These are phyloP conservation scores for Aviceda subcristata DNA, from an alignment of 2,113 vertebrate species.

Conservation along the genomic window DNA sequence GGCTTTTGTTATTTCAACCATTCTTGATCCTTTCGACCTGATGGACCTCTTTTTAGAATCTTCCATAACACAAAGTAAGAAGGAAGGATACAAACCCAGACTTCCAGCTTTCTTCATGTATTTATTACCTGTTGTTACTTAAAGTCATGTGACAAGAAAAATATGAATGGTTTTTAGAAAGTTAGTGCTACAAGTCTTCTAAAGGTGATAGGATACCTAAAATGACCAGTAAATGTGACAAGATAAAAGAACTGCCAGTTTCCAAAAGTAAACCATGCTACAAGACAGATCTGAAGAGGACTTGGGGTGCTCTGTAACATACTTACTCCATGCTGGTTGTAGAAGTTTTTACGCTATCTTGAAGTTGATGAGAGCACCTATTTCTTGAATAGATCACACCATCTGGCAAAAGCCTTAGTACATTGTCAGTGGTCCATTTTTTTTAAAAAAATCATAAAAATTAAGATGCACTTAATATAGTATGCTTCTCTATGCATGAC, in stretches of 20 bases:
- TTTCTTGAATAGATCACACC: background rate
- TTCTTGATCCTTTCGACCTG: background rate
- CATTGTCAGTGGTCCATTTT: background rate
- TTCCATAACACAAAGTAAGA: background rate
- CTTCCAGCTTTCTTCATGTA: background rate
- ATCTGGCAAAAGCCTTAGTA: background rate
- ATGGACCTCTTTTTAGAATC: background rate
- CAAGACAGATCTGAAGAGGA: background rate
- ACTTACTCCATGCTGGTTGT: background rate
- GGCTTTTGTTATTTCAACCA: background rate
- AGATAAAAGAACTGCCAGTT: background rate
- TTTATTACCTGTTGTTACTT: background rate
- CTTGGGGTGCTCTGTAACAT: background rate
- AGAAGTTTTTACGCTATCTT: background rate
- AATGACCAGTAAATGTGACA: background rate
- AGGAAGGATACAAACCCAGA: background rate
- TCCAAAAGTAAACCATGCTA: background rate
- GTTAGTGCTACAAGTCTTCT: background rate
- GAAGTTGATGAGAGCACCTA: background rate
- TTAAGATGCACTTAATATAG: background rate
- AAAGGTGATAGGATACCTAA: background rate
- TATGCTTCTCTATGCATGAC: background rate
- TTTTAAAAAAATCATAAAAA: background rate
- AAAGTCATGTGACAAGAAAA: background rate
- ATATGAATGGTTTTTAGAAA: background rate